Evolutionary conservation across 2,797 vertebrate genomes (phyloP).

Genomic region (Buphagus erythrorhynchus): DNA sequence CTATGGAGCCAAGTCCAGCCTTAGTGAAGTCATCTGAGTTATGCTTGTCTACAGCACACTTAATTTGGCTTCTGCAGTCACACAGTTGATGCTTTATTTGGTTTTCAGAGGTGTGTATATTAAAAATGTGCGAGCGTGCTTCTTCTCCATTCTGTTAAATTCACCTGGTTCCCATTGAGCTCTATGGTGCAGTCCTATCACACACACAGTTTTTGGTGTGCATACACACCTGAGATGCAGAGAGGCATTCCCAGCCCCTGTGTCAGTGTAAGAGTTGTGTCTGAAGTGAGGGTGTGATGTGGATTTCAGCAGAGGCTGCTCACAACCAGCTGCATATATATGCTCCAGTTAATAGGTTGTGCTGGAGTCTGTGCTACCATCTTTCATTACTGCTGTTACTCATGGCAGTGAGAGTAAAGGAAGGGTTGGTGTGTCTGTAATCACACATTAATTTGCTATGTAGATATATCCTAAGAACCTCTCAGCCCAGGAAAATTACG

Average conservation of each 20-base stretch:
- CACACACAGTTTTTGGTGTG: not conserved
- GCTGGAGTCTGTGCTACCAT: not conserved
- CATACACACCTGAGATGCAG: not conserved
- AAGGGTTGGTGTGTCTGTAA: constrained; percentile 18
- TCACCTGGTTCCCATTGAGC: not conserved
- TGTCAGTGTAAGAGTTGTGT: not conserved
- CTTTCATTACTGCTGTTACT: constrained; percentile 61
- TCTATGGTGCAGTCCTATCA: not conserved
- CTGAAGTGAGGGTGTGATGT: not conserved
- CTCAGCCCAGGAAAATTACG: not conserved
- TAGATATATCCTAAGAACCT: constrained; percentile 44
- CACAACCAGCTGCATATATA: not conserved
- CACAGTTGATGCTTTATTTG: constrained; percentile 23
- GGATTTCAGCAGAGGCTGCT: not conserved
- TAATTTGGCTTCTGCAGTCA: constrained; percentile 18
- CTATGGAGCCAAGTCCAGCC: not conserved
- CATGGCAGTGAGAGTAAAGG: constrained; percentile 45
- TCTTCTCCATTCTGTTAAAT: not conserved
- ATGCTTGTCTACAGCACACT: constrained; percentile 2
- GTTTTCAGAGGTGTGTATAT: constrained; percentile 32
- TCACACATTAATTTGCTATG: constrained; percentile 42
- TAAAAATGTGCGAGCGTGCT: not conserved
- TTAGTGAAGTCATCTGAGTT: constrained; percentile 4
- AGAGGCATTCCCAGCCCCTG: not conserved
- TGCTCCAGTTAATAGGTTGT: not conserved